Base-by-base conservation (phyloP, 2,797 vertebrate species). In the Heteromormyrus szaboi region DNA sequence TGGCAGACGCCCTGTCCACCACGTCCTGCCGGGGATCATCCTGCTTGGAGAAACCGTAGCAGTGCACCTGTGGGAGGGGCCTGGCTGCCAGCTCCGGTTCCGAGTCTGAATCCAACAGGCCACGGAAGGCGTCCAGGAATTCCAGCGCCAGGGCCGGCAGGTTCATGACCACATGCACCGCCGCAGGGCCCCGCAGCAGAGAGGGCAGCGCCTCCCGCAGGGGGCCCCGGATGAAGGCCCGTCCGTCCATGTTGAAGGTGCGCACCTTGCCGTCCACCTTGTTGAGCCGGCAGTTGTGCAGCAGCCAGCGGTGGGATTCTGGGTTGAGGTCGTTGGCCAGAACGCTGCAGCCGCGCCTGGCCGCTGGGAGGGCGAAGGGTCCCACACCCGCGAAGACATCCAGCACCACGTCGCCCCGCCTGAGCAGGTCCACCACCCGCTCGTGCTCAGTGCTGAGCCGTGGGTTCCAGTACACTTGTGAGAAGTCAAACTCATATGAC, bases 291-390 rank as follows among this genome's bases (percentile, higher is more conserved):
- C 97, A 96, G 92, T 99, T 99, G 95, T 98, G 98, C 92, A 96
- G 92, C 0, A 99, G 95, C 98, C 98, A 99, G 62, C 90, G 92
- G 93, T 97, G 94, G 9, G 98, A 98, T 59, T 98, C 97, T 0
- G 98, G 98, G 94, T 99, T 99, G 51, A 99, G 97, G 91, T 99
- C 99, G 0, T 99, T 99, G 88, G 99, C 99, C 12, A 97, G 93
- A 1, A 99, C 97, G 0, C 50, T 93, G 89, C 97, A 98, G 3
- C 94, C 96, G 0, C 93, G 95, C 89, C 95, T 97, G 25, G 98
- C 98, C 0, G 96, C 97, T 0, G 98, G 98, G 83, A 99, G 89
- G n/a, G 97, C 95, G 4, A 99, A 99, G 0, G 99, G 99, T 2
- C 99, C 99, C 0, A 99, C 95, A 0, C 99, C 99, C 0, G 99